Base-by-base conservation (phyloP, 2,797 vertebrate genomes). In the Bucorvus abyssinicus region DNA sequence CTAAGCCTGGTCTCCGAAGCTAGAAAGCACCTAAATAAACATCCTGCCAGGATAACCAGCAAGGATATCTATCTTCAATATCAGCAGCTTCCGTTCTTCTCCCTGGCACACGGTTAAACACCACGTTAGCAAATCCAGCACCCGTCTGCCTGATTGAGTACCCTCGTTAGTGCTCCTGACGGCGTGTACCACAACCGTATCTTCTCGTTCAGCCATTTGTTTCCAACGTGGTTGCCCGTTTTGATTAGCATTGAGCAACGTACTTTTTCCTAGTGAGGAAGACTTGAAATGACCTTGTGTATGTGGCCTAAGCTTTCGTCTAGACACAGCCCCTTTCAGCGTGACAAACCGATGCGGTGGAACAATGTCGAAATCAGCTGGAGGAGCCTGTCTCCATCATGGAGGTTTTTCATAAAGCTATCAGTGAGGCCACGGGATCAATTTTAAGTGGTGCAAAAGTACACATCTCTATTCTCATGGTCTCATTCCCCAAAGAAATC, bases 261-360 rank as follows among this genome's bases (percentile, higher is more conserved):
- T 10, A 7, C 3, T 42, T 85, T 42, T 61, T 50, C 50, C 34
- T 27, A 6, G 9, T 14, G 47, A 81, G 47, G 29, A 56, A 36
- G 22, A 55, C 53, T 76, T 76, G 64, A 26, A 74, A 52, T 57
- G 64, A 27, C 49, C 53, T 71, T 57, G 26, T 45, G 8, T 20
- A 10, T 9, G 23, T 64, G 44, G 40, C 61, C 44, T 67, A 32
- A 92, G 44, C 23, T 7, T 32, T 53, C 1, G 1, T 7, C 12
- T 12, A 40, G 30, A 19, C 68, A 44, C 30, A 59, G 32, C 8
- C 30, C 26, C 27, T 71, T 30, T 10, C 79, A 71, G 53, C 1
- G 16, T 15, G 78, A 24, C 53, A 77, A 63, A n/a, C 27, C 0
- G 0, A 12, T 56, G n/a, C 32, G 27, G 34, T 1, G 2, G 6